Conservation (phyloP, 1,140 invertebrate genomes). For the Bacillus rossius region DNA sequence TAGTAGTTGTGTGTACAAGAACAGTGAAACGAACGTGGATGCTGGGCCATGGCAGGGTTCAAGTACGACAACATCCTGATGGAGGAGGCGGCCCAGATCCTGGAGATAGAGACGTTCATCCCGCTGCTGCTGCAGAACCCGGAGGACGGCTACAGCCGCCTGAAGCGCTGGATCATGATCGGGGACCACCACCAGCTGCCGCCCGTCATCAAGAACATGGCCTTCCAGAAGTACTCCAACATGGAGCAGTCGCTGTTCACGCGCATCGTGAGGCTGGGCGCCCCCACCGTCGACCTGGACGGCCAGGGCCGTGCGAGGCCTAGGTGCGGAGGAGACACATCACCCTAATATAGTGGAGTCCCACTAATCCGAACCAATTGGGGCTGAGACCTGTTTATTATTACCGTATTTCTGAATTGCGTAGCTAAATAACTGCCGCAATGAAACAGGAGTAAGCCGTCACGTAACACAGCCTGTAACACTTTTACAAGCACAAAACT, state of each 20-base stretch:
- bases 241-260: conserved; percentile 99
- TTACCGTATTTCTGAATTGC: no score
- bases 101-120: conserved; percentile 99
- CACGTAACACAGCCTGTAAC: no score
- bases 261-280: conserved; percentile 89
- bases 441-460: no score
- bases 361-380: no score
- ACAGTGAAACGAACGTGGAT: no score
- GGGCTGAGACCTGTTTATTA: no score
- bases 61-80: conserved; percentile 99
- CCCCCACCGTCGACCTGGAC: conserved; percentile 95
- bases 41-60: conserved; percentile 70
- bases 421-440: no score
- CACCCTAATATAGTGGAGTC: no score
- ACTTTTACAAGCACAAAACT: no score
- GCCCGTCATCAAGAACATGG: conserved; percentile 99
- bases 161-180: conserved; percentile 99
- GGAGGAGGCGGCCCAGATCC: conserved; percentile 98
- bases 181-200: conserved; percentile 99
- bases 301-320: conserved; percentile 93
- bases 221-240: conserved; percentile 99
- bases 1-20: no score
- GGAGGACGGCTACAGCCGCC: conserved; percentile 88
- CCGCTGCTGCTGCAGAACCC: conserved; percentile 96
- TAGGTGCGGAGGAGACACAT: no score